Evolutionary conservation across 1,140 invertebrate genomes (phyloP), one percentile per base, ranked within the genome.

Genomic region (Aphelinus certus): DNA sequence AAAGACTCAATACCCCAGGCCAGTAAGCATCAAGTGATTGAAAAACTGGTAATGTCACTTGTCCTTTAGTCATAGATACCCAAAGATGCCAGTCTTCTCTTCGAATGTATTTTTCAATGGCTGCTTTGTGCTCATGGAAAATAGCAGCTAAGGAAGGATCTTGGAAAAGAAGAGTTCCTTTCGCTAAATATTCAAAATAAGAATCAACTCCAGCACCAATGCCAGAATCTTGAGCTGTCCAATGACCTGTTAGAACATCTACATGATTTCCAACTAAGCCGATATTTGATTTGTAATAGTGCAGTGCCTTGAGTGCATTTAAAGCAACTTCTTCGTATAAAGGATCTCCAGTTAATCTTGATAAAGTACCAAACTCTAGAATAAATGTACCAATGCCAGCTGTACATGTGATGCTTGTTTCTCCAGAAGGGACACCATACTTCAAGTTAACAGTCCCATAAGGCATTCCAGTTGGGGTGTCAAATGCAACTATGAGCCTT

Each of bases 21-120:
- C 97, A 99, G 85, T 97, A 99, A 0, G 98, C 95, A 89, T 99
- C 98, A 7, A 99, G 88, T 0, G 97, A 99, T 85, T 99, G 98
- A 85, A 99, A 99, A 2, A 99, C 94, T 0, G 98, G 97, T 76
- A 99, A 88, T 3, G 97, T 98, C 2, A 99, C 94, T 82, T 96
- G 94, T 1, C 97, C 98, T 84, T 97, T 96, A 7, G 92, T 91
- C 97, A 98, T 98, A 43, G 96, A 95, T 1, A 96, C 97, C 97
- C 97, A 99, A 77, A 98, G 91, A 83, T 98, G 97, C 95, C 95
- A 97, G 84, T 99, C 97, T 81, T 97, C 96, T 80, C 94, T 93
- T 77, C 95, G 94, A 81, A 99, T 88, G 83, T 99, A 95, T 80
- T 96, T 95, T 81, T 95, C 94, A 58, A 99, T 97, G 0, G 95